A percentile compares a stretch with the other conserved stretches of the same genome.
Conservation (phyloP, 2,797 vertebrate genomes). For the Acanthurus lineatus region DNA sequence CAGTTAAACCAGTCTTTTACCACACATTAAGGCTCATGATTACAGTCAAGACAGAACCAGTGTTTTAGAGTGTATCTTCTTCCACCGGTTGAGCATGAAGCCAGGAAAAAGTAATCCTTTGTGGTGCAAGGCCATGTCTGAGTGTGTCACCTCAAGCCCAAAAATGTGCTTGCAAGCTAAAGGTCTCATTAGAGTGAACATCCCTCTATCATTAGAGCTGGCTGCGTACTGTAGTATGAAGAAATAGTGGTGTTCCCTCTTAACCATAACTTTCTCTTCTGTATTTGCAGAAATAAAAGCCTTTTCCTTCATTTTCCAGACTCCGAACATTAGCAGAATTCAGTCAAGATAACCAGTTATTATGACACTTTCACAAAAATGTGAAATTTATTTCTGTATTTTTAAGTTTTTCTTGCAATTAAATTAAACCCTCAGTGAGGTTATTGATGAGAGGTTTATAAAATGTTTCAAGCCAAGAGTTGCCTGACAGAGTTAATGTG, state of each 20-base stretch:
- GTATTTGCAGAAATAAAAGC: conserved; percentile 28
- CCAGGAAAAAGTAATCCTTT: conserved; percentile 17
- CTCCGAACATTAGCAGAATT: conserved; percentile 18
- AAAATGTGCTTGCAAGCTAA: conserved; percentile 40
- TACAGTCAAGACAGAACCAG: neutral
- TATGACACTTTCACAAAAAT: neutral
- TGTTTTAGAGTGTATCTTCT: neutral
- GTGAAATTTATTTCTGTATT: neutral
- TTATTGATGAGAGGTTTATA: neutral
- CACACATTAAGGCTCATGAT: neutral
- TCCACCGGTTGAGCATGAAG: conserved; percentile 5
- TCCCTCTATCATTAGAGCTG: conserved; percentile 50
- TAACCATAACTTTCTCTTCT: conserved; percentile 14
- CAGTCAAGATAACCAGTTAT: conserved; percentile 13
- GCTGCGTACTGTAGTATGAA: neutral
- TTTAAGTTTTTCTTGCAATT: conserved; percentile 6
- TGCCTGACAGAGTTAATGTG: neutral
- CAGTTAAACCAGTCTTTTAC: conserved; percentile 1
- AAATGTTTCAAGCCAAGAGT: neutral
- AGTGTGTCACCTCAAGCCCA: conserved; percentile 38
- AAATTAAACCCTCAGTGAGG: neutral
- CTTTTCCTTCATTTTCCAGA: conserved; percentile 42
- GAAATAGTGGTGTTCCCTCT: conserved; percentile 13
- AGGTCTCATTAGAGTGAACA: conserved; percentile 31
- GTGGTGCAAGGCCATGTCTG: conserved; percentile 17